These are phyloP conservation scores for Acanthochromis polyacanthus DNA, from an alignment of 2,113 vertebrate species.

Conservation along the genomic window DNA sequence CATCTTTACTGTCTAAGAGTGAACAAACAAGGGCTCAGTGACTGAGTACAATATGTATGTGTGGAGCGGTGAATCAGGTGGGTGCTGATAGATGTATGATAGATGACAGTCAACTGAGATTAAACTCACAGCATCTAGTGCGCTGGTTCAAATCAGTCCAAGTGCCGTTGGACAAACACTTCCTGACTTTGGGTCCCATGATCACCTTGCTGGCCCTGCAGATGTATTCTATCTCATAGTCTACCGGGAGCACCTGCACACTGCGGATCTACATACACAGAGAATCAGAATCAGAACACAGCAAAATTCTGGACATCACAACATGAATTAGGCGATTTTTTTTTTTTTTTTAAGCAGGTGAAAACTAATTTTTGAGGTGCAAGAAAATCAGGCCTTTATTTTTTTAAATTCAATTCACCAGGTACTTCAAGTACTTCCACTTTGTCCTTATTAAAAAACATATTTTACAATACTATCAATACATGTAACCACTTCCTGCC, in stretches of 20 bases:
- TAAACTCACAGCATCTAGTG: constrained; percentile 90
- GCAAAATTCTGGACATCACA: background rate
- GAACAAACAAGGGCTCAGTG: background rate
- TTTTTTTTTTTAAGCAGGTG: no score
- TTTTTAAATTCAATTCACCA: no score
- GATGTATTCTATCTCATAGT: constrained; percentile 94
- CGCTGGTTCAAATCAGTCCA: constrained; percentile 89
- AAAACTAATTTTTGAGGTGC: no score
- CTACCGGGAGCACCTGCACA: constrained; percentile 89
- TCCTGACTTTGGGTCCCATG: constrained; percentile 91
- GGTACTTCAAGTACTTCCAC: no score
- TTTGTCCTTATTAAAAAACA: no score
- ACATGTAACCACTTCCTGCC: no score
- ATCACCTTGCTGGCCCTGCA: constrained; percentile 90
- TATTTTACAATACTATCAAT: no score
- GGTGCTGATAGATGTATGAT: background rate
- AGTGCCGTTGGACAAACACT: constrained; percentile 89
- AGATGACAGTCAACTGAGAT: background rate
- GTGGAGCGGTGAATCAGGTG: background rate
- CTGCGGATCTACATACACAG: constrained; percentile 80
- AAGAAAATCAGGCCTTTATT: no score
- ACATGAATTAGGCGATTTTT: background rate
- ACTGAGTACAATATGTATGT: background rate
- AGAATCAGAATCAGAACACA: background rate
- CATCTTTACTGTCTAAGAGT: background rate